A percentile compares a stretch with the other conserved stretches of the same genome.
Evolutionary conservation across 2,888 invertebrate species (phyloP).

Genomic region (Aphodius granarius): DNA sequence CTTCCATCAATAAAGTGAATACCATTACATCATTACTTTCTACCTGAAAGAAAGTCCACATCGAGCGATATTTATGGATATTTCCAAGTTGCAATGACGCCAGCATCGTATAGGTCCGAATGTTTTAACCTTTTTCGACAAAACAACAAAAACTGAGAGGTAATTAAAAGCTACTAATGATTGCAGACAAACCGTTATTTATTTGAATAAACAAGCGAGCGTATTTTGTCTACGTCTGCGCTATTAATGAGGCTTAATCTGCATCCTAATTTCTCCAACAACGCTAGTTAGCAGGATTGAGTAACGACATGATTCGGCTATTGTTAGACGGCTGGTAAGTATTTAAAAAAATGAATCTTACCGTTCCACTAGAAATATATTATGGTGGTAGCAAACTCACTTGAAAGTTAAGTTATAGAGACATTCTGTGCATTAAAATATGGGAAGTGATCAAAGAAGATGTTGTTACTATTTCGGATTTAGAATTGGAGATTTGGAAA

Average conservation of each 20-base stretch:
- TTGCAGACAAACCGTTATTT: background rate
- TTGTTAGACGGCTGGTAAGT: background rate
- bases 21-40: background rate
- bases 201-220: background rate
- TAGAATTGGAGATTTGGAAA: too few species aligned
- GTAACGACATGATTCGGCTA: background rate
- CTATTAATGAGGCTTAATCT: background rate
- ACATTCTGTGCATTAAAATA: too few species aligned
- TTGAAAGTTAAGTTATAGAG: too few species aligned
- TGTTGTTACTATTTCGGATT: too few species aligned
- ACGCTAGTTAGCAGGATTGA: background rate
- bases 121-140: background rate
- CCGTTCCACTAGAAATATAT: background rate
- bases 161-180: background rate
- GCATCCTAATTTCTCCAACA: background rate
- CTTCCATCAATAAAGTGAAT: background rate
- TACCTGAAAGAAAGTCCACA: background rate
- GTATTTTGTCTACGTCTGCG: background rate
- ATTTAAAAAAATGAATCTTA: background rate
- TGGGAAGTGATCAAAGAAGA: too few species aligned
- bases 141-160: background rate
- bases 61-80: background rate
- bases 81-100: background rate
- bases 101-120: too few species aligned
- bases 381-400: background rate